A percentile compares a stretch with the other conserved stretches of the same genome.
These are phyloP conservation scores for Germaria angustata DNA, from an alignment of 2,888 invertebrate genomes.

Conservation along the genomic window DNA sequence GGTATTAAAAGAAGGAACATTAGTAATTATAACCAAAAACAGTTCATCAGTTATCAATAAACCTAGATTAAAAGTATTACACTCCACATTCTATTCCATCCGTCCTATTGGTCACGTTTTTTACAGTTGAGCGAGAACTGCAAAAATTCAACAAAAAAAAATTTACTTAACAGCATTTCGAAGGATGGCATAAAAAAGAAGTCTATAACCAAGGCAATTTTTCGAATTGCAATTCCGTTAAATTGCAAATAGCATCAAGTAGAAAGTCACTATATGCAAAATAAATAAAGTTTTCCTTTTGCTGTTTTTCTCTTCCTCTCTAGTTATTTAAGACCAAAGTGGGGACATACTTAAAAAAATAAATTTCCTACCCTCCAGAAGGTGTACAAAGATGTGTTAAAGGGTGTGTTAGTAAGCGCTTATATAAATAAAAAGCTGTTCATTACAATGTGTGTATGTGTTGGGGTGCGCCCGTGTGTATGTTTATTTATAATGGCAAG, in stretches of 20 bases:
- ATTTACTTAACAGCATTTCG: neutral
- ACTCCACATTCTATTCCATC: no score
- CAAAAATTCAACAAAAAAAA: no score
- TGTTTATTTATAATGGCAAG: neutral
- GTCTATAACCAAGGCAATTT: constrained; percentile 56
- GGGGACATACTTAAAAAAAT: constrained; percentile 15
- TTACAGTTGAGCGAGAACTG: no score
- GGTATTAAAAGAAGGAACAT: no score
- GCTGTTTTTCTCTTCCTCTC: neutral
- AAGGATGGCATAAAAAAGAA: neutral
- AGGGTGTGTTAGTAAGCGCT: constrained; percentile 11
- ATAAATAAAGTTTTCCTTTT: constrained; percentile 20
- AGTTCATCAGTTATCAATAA: no score
- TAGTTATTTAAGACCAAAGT: constrained; percentile 20
- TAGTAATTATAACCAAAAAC: no score
- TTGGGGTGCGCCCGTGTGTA: neutral
- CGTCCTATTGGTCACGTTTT: constrained; percentile 6
- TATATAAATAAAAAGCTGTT: neutral
- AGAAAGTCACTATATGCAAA: constrained; percentile 7
- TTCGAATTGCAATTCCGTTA: constrained; percentile 63
- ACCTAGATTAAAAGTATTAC: no score
- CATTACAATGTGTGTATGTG: neutral
- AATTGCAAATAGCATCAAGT: constrained; percentile 56
- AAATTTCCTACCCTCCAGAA: neutral
- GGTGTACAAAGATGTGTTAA: constrained; percentile 31